These are phyloP conservation scores for Archaeoteleia sp. DNA, from an alignment of 2,888 invertebrate genomes.

Conservation along the genomic window DNA sequence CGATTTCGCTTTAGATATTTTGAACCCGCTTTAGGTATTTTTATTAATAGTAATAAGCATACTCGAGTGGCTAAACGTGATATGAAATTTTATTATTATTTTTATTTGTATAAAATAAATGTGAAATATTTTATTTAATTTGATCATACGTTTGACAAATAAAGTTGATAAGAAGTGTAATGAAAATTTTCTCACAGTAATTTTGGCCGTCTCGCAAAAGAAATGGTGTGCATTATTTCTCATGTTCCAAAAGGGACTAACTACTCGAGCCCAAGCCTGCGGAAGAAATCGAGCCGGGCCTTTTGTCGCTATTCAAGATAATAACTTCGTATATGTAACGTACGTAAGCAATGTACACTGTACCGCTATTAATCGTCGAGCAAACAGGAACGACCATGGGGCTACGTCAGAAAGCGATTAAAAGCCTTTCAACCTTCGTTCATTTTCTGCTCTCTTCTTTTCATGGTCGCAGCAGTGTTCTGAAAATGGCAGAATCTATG, in stretches of 20 bases:
- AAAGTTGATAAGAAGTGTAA: background rate
- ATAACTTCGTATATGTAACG: slow-evolving; percentile 24
- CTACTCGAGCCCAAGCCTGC: slow-evolving; percentile 11
- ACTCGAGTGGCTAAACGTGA: too few relatives aligned
- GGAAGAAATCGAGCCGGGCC: slow-evolving; percentile 17
- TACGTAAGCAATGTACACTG: slow-evolving; percentile 11
- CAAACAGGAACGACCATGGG: slow-evolving; percentile 20
- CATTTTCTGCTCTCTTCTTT: slow-evolving; percentile 26
- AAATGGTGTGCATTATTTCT: slow-evolving; percentile 9
- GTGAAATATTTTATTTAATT: too few relatives aligned
- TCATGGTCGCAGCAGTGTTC: slow-evolving; percentile 19
- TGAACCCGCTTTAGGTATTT: too few relatives aligned
- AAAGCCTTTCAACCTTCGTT: slow-evolving; percentile 25
- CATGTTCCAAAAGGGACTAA: slow-evolving; percentile 9
- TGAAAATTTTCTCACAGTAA: slow-evolving; percentile 3
- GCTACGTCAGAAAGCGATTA: slow-evolving; percentile 26
- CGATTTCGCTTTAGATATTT: too few relatives aligned
- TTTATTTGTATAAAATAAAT: too few relatives aligned
- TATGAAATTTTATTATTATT: too few relatives aligned
- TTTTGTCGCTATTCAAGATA: slow-evolving; percentile 26
- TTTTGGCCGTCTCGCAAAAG: background rate
- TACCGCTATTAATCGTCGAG: slow-evolving; percentile 28
- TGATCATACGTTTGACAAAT: too few relatives aligned
- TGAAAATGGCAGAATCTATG: slow-evolving; percentile 31
- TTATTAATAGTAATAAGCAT: too few relatives aligned